Evolutionary conservation across 2,888 invertebrate genomes (phyloP), one percentile per base, ranked within the genome.

Genomic region (Sarcophaga caerulescens): DNA sequence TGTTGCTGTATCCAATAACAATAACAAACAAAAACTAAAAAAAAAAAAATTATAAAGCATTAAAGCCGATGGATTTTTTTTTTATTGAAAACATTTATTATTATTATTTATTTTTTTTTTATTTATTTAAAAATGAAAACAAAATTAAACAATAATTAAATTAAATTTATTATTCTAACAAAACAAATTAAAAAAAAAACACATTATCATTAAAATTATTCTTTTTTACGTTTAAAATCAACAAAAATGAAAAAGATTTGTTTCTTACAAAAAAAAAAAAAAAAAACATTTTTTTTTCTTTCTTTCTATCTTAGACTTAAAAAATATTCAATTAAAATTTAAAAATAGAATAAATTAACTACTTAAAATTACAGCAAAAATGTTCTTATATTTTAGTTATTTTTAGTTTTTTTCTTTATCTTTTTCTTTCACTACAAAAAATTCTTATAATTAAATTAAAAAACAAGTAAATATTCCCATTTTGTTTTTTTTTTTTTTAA

Each of bases 301-400:
- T 63, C 68, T 81, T 23, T 19, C 65, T 45, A n/a, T 68, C 74
- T 60, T 45, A 23, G 44, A 79, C 47, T 79, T 84, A 44, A 52
- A 47, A 52, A 52, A 52, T 52, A 52, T 52, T 52, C 12, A 62
- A 70, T 73, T 77, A 68, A 57, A 62, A 71, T 81, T 84, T 79
- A 85, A 84, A 59, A 81, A 81, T 73, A 71, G 65, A 91, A 91
- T 91, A 91, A 91, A 90, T 91, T 91, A 91, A 90, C 91, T 91
- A 91, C 91, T 91, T 91, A 91, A 90, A 90, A 91, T 90, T 91
- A 91, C 84, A 90, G 89, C 89, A 90, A 91, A 87, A 84, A 69
- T 80, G 63, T 45, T 77, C 62, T 23, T 88, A 70, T 44, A 80
- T 65, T 84, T 76, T 44, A 71, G 70, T 47, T 25, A 75, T 60